Conservation (phyloP, 2,797 vertebrate species). For the Oryzias sinensis region DNA sequence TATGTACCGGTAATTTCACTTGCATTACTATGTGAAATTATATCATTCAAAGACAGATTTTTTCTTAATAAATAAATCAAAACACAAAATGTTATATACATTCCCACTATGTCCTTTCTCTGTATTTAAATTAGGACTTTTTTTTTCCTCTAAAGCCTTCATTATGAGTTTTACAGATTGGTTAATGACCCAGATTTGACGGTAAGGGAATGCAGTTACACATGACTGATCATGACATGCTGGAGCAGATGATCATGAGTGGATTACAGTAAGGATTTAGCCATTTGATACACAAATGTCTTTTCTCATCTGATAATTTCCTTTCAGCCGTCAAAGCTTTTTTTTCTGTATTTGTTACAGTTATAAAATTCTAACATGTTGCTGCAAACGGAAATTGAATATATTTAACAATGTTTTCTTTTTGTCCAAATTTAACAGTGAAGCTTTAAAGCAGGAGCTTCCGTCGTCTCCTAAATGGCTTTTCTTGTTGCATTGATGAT, state of each 20-base stretch:
- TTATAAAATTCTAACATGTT: neutral
- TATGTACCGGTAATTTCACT: conserved; percentile 3
- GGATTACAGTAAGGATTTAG: conserved; percentile 20
- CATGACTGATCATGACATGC: conserved; percentile 20
- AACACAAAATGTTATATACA: too few species aligned
- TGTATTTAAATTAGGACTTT: neutral
- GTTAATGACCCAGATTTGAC: conserved; percentile 7
- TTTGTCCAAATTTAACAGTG: neutral
- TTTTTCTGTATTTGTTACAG: neutral
- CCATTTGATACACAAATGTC: conserved; percentile 11
- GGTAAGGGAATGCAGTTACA: conserved; percentile 7
- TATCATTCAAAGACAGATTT: conserved; percentile 1
- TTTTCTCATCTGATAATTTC: conserved; percentile 11
- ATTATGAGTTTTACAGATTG: conserved; percentile 8
- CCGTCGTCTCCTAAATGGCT: neutral
- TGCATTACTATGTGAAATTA: neutral
- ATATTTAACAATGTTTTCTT: neutral
- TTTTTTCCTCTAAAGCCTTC: neutral
- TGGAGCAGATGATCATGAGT: conserved; percentile 12
- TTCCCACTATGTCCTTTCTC: neutral
- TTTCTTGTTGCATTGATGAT: neutral
- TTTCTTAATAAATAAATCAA: neutral
- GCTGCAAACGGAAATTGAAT: neutral
- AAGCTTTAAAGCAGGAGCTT: conserved; percentile 5
- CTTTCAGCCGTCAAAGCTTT: conserved; percentile 9